These are phyloP conservation scores for Caracal caracal DNA, from an alignment of 2,113 vertebrate species.

Conservation along the genomic window DNA sequence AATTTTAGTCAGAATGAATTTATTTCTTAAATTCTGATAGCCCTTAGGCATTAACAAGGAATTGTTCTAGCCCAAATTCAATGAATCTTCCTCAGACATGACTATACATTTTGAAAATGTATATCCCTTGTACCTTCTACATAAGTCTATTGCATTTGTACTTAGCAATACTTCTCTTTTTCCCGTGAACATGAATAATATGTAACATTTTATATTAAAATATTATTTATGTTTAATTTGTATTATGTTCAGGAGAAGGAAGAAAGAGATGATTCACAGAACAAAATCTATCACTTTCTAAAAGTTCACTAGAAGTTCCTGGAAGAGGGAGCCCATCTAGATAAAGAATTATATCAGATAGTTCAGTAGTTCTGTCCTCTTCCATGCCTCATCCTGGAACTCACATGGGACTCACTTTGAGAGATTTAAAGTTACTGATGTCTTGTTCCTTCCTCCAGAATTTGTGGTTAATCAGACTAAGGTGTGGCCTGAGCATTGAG, in stretches of 20 bases:
- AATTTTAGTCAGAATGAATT: not conserved
- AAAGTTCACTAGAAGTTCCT: not conserved
- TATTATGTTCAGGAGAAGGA: not conserved
- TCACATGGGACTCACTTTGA: not conserved
- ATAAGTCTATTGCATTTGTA: not conserved
- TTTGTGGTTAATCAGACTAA: not conserved
- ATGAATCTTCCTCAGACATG: not conserved
- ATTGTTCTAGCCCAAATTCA: not conserved
- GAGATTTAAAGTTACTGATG: not conserved
- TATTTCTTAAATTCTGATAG: not conserved
- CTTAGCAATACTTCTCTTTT: not conserved
- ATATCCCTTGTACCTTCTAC: not conserved
- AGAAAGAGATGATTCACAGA: not conserved
- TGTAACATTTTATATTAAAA: not conserved
- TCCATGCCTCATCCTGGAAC: not conserved
- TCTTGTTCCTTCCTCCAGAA: not conserved
- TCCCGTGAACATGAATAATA: not conserved
- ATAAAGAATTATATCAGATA: not conserved
- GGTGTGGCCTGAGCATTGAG: fast-evolving
- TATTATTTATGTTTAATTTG: not conserved
- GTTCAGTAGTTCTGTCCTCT: not conserved
- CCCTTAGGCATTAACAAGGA: not conserved
- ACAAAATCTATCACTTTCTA: not conserved
- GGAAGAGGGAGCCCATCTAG: not conserved
- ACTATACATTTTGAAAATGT: not conserved